Base-by-base conservation (phyloP, 2,888 invertebrate genomes). In the Polydrusus pterygomalis region DNA sequence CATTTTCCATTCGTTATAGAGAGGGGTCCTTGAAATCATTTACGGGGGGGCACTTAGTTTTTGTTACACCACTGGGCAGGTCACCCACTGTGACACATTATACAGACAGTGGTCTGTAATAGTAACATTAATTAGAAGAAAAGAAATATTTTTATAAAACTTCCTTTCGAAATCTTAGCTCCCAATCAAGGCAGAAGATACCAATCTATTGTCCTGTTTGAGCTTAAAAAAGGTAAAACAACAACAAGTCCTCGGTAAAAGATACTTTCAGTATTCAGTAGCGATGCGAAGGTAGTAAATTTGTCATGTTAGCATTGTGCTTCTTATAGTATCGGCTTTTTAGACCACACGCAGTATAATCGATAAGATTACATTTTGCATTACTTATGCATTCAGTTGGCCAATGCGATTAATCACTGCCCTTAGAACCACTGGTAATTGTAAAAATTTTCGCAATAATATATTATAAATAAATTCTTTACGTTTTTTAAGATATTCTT, bases 321-420 rank as follows among this genome's bases (percentile, higher is more conserved):
- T 30, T 45, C 69, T 40, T 45, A n/a, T n/a, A n/a, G 60, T 69
- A 45, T 56, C 64, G 65, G 58, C 72, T 34, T 54, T 72, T 72
- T 64, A 64, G 73, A 73, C 73, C 67, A 73, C 73, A 65, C 67
- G 47, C 67, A 38, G 60, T 47, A 73, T 67, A 73, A 73, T 67
- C 60, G 73, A 67, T 67, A 60, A 67, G 67, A 67, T 60, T 47
- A 30, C 47, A 20, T n/a, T 30, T n/a, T 8, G 38, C 11, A 49
- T 62, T 70, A 70, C 62, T 62, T 70, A 70, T 70, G 34, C 70
- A 70, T 70, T 62, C 70, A 51, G 51, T 20, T 18, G 60, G 60
- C n/a, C 34, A 62, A 49, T 30, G 38, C 3, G 62, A 63, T 70
- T 63, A 70, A 70, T 70, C 70, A 70, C 47, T 69, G 58, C 30